Conservation (phyloP, 2,113 vertebrate genomes). For the Sclerurus mexicanus region DNA sequence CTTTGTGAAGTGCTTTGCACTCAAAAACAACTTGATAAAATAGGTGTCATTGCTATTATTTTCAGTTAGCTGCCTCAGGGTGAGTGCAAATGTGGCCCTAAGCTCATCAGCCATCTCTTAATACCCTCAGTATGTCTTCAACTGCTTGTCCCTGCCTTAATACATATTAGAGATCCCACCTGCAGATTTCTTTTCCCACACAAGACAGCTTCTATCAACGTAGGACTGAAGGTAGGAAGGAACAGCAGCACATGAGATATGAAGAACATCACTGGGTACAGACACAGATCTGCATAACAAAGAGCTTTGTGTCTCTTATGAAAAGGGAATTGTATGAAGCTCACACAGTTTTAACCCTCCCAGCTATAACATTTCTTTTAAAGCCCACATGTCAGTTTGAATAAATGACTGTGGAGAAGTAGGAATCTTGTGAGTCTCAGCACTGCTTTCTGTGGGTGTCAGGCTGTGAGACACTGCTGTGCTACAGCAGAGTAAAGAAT, state of each 20-base stretch:
- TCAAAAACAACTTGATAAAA: not conserved
- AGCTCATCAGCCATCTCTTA: not conserved
- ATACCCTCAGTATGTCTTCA: not conserved
- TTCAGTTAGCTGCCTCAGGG: not conserved
- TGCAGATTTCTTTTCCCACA: not conserved
- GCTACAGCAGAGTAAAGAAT: not conserved
- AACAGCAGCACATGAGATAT: not conserved
- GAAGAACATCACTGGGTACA: not conserved
- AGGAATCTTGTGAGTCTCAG: not conserved
- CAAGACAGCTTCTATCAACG: not conserved
- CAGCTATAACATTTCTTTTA: not conserved
- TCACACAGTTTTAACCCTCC: not conserved
- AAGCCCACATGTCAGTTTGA: not conserved
- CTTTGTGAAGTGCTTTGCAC: not conserved
- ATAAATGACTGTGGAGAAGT: not conserved
- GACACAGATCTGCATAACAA: not conserved
- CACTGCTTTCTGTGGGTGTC: not conserved
- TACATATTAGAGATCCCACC: not conserved
- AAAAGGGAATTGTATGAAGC: not conserved
- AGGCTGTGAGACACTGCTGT: not conserved
- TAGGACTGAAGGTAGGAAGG: not conserved
- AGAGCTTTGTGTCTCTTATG: not conserved
- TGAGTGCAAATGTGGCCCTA: not conserved
- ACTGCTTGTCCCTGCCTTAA: not conserved
- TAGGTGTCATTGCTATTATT: not conserved